These are phyloP conservation scores for Aricia agestis DNA, from an alignment of 1,140 invertebrate species.

Conservation along the genomic window DNA sequence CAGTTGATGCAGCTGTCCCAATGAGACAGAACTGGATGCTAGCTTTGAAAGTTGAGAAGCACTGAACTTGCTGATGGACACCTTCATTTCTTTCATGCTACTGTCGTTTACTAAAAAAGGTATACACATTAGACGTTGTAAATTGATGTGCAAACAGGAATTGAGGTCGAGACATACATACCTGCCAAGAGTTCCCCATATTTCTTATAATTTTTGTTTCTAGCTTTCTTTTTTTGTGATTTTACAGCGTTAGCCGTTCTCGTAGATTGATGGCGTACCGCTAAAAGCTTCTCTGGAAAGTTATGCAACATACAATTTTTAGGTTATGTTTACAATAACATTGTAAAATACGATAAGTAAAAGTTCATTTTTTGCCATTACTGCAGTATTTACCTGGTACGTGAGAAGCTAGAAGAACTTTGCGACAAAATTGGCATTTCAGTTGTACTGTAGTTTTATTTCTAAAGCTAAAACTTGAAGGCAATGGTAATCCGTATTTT, in stretches of 20 bases:
- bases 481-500: conserved; percentile 42
- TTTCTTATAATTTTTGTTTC: conserved; percentile 62
- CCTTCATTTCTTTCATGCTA: conserved; percentile 78
- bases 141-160: conserved; percentile 13
- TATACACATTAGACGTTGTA: not conserved
- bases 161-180: conserved; percentile 27
- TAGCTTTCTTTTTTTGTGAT: conserved; percentile 54
- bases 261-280: conserved; percentile 61
- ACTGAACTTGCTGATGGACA: conserved; percentile 79
- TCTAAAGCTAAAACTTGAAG: conserved; percentile 42
- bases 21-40: conserved; percentile 75
- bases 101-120: conserved; percentile 77
- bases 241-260: conserved; percentile 55
- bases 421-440: conserved; percentile 67
- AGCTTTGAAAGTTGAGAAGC: conserved; percentile 80
- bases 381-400: conserved; percentile 42
- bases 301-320: conserved; percentile 57
- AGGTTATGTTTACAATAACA: conserved; percentile 44
- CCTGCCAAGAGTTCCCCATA: conserved; percentile 70
- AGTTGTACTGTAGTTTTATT: conserved; percentile 41
- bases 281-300: conserved; percentile 56
- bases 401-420: conserved; percentile 47
- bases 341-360: not conserved
- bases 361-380: not conserved
- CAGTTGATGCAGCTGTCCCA: conserved; percentile 77